Evolutionary conservation across 2,113 vertebrate genomes (phyloP).

Genomic region (Eublepharis macularius): DNA sequence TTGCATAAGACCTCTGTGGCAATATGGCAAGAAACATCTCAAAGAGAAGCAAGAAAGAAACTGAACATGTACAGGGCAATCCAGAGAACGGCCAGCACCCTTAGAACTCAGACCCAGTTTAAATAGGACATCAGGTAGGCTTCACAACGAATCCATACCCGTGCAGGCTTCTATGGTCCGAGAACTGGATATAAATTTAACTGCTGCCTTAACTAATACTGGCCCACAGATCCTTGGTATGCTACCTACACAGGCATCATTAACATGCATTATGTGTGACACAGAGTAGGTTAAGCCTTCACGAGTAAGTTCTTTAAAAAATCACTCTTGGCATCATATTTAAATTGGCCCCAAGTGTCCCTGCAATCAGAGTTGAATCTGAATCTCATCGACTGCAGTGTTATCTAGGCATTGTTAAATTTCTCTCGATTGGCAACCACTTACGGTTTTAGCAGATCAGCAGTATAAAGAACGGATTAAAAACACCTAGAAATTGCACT

Average conservation of each 20-base stretch:
- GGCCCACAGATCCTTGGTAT: not conserved
- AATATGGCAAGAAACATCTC: slow-evolving; percentile 46
- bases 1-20: slow-evolving; percentile 12
- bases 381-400: not conserved
- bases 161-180: no score
- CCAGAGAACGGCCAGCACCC: slow-evolving; percentile 20
- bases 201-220: not conserved
- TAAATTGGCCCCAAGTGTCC: not conserved
- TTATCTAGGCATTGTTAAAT: not conserved
- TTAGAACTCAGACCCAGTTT: not conserved
- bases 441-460: slow-evolving; percentile 58
- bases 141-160: not conserved
- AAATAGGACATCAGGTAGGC: not conserved
- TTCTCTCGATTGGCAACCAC: slow-evolving; percentile 14
- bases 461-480: slow-evolving; percentile 46
- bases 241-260: not conserved
- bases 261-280: not conserved
- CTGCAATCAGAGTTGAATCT: not conserved
- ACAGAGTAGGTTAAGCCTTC: not conserved
- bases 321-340: not conserved
- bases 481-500: slow-evolving; percentile 41
- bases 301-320: not conserved
- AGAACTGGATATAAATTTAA: not conserved
- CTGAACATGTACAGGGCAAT: slow-evolving; percentile 58
- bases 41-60: slow-evolving; percentile 54